Percentiles rank a stretch among this genome's conserved stretches.
Evolutionary conservation across 2,113 vertebrate genomes (phyloP).

Genomic region (Stercorarius parasiticus): DNA sequence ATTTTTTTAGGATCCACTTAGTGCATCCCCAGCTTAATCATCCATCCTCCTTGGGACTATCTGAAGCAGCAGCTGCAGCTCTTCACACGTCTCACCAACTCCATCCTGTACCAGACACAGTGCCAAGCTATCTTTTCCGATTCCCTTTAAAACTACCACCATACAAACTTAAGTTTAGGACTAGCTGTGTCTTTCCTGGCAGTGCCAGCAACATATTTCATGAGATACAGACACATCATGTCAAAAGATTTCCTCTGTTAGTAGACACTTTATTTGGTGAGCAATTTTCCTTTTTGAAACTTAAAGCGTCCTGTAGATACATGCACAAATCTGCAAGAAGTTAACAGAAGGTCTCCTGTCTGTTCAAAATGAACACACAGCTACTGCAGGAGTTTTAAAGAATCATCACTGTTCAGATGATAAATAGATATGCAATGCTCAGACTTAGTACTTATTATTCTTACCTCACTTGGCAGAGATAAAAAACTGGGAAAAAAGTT

Average conservation of each 20-base stretch:
- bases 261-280: background rate
- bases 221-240: background rate
- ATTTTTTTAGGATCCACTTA: background rate
- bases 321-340: background rate
- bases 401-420: background rate
- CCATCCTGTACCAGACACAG: background rate
- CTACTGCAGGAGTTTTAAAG: background rate
- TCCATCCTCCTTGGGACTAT: background rate
- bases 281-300: background rate
- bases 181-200: background rate
- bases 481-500: background rate
- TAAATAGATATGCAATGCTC: background rate
- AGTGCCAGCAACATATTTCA: background rate
- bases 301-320: background rate
- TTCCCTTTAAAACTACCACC: background rate
- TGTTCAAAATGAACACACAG: background rate
- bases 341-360: background rate
- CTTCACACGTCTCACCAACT: background rate
- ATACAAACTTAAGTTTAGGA: background rate
- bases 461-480: background rate
- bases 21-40: background rate
- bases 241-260: background rate
- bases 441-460: background rate
- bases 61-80: background rate
- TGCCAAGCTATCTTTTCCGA: background rate